Base-by-base conservation (phyloP, 2,888 invertebrate species). In the Drosophila kokeensis region DNA sequence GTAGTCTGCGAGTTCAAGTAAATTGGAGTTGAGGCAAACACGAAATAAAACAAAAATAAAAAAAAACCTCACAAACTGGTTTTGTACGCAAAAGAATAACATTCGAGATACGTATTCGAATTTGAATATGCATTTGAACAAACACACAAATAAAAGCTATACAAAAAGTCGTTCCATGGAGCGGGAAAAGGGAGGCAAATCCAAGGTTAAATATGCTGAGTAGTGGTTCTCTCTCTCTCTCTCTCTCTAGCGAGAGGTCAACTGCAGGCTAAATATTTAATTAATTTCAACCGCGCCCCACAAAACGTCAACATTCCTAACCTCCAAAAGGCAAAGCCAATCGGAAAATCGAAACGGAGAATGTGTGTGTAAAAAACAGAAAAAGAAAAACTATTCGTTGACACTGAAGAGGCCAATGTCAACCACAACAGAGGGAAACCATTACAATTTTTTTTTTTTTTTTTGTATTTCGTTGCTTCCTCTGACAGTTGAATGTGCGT, bases 231-330 rank as follows among this genome's bases (percentile, higher is more conserved):
- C 21, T 45, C 21, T 45, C 42, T 42, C 42, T 0, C 13, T 21
- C 1, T 70, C 53, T 49, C 40, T 53, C 52, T 27, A 38, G 29
- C 50, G 58, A 58, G 65, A 80, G 86, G 86, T 88, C 90, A 88
- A 61, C 69, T 85, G 80, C 86, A 82, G 79, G 78, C 80, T 76
- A 76, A 49, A 76, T 73, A 69, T 81, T 88, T 79, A 73, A 90
- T 88, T 80, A 78, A 80, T 68, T 73, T 70, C 30, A 73, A 67
- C 87, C 90, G 81, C 89, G 73, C 90, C 83, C 89, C 66, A 52
- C 69, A 76, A 49, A 45, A 54, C 21, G 21, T 60, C 21, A 30
- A 27, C 69, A 69, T 73, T 64, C 74, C 77, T 76, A 86, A 77
- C 66, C 89, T 88, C 69, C 65, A 72, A 70, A 15, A 34, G 15